phyloP scores from a whole-genome alignment of 2,888 invertebrate species.

The Sepiola atlantica region DNA sequence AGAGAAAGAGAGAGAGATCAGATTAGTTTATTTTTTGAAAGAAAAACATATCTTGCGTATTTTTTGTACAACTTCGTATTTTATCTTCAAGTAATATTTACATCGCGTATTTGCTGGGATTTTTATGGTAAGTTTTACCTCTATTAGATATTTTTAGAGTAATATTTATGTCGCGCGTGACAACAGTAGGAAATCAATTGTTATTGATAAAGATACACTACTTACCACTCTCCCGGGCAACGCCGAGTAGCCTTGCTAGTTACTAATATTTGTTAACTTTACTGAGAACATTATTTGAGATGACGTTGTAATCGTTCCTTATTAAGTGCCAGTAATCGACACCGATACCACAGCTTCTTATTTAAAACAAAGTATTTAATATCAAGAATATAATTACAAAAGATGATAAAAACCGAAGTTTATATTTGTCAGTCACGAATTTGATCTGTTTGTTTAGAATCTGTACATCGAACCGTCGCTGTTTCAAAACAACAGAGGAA shows the following conservation, averaged over 20 bases:
- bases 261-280: background rate
- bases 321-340: background rate
- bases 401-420: background rate
- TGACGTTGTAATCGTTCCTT: background rate
- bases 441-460: background rate
- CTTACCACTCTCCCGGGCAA: background rate
- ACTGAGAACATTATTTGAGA: background rate
- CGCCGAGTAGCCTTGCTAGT: background rate
- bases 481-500: background rate
- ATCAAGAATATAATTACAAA: background rate
- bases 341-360: background rate
- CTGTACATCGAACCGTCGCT: background rate
- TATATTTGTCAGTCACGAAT: background rate
- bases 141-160: no score
- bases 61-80: no score
- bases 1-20: no score
- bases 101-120: no score
- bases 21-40: no score
- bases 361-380: background rate
- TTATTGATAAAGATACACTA: no score
- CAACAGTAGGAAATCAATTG: no score
- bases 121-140: no score
- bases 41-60: no score
- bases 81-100: no score
- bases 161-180: no score